Evolutionary conservation across 2,113 vertebrate genomes (phyloP).

Genomic region (Elgaria multicarinata): DNA sequence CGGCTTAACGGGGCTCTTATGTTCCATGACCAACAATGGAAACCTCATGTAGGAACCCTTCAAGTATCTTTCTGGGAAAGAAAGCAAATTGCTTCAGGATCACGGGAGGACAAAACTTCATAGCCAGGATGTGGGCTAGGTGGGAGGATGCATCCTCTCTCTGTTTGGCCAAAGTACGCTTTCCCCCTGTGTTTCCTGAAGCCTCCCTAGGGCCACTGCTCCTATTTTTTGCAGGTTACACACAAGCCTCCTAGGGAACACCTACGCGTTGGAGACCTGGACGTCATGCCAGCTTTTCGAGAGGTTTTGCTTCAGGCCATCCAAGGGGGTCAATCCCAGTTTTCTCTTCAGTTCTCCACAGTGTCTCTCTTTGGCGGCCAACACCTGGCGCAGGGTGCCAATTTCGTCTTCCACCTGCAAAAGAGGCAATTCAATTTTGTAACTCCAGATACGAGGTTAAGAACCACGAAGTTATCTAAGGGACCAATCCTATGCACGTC

Average conservation of each 20-base stretch:
- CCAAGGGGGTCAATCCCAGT: slow-evolving; percentile 89
- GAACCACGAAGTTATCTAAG: no score
- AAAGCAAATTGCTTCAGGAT: no score
- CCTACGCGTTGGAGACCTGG: slow-evolving; percentile 94
- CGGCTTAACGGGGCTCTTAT: not conserved
- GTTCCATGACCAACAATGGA: not conserved
- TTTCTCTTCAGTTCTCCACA: slow-evolving; percentile 91
- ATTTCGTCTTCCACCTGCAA: slow-evolving; percentile 96
- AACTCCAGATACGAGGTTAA: not conserved
- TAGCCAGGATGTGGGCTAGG: no score
- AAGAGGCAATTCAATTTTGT: not conserved
- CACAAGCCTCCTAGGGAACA: slow-evolving; percentile 46
- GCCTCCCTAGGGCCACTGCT: no score
- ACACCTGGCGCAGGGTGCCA: slow-evolving; percentile 91
- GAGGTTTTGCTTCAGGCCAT: slow-evolving; percentile 90
- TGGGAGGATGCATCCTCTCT: not conserved
- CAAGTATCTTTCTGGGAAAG: not conserved
- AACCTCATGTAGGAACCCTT: not conserved
- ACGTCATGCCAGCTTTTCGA: slow-evolving; percentile 93
- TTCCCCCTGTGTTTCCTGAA: not conserved
- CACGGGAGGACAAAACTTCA: not conserved
- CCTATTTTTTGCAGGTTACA: not conserved
- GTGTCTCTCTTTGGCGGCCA: slow-evolving; percentile 94
- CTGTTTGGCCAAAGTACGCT: not conserved
- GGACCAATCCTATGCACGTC: no score